phyloP scores from a whole-genome alignment of 2,113 vertebrate genomes.

The Ctenodactylus gundi region DNA sequence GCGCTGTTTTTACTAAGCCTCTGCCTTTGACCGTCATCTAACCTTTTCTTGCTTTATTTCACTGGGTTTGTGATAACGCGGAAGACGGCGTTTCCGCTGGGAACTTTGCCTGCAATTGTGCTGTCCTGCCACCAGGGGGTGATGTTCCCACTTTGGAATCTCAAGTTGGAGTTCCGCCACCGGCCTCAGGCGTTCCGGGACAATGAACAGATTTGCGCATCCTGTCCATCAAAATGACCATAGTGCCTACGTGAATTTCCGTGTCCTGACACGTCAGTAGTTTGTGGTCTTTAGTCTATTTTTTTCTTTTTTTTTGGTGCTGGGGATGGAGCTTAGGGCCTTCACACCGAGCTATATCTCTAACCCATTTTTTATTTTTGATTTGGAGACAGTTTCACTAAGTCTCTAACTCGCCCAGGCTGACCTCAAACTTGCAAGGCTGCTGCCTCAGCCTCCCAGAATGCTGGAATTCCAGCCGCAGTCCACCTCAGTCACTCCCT shows the following conservation, averaged over 20 bases:
- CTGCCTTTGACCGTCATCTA: background rate
- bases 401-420: no score
- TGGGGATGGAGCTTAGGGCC: no score
- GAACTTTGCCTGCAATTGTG: background rate
- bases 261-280: background rate
- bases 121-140: background rate
- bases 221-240: background rate
- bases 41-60: background rate
- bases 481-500: no score
- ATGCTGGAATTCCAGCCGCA: no score
- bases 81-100: background rate
- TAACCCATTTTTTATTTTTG: no score
- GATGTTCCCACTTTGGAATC: background rate
- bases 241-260: background rate
- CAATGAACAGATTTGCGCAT: background rate
- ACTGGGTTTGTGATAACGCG: background rate
- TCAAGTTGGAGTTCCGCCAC: background rate
- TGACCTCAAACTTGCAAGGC: no score
- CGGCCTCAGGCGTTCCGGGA: fast-evolving
- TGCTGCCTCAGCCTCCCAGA: no score
- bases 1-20: background rate
- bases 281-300: background rate
- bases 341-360: no score
- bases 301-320: background rate
- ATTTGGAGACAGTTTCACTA: no score